Conservation (phyloP, 2,888 invertebrate genomes). For the Drosophila fulvimacula region DNA sequence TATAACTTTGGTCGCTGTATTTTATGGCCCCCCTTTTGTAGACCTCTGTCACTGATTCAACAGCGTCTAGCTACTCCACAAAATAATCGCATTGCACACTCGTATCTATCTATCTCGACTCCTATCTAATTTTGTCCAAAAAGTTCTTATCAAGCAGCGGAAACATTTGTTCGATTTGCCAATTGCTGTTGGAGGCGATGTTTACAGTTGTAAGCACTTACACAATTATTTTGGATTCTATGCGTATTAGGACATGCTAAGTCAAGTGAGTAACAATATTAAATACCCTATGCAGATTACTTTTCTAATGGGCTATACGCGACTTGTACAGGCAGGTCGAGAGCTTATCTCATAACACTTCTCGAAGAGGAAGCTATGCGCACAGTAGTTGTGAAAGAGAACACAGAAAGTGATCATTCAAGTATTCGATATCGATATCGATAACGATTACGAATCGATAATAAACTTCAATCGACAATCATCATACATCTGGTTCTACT, state of each 20-base stretch:
- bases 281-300: neutral
- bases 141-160: neutral
- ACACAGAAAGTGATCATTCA: neutral
- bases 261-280: constrained; percentile 1
- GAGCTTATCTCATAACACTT: too few relatives aligned
- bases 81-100: neutral
- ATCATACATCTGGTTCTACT: too few relatives aligned
- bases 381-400: too few relatives aligned
- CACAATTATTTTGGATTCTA: constrained; percentile 1
- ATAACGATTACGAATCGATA: neutral
- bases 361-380: too few relatives aligned
- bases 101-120: neutral
- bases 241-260: neutral
- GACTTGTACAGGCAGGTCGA: neutral
- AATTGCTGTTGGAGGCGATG: neutral
- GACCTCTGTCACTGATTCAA: neutral
- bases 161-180: constrained; percentile 11
- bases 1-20: too few relatives aligned
- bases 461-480: neutral
- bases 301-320: neutral
- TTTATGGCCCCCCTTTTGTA: too few relatives aligned
- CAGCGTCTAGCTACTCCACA: neutral
- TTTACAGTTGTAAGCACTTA: constrained; percentile 18
- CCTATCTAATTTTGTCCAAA: neutral
- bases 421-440: neutral